A percentile compares a stretch with the other conserved stretches of the same genome.
Conservation (phyloP, 1,140 invertebrate species). For the Holotrichia oblita region DNA sequence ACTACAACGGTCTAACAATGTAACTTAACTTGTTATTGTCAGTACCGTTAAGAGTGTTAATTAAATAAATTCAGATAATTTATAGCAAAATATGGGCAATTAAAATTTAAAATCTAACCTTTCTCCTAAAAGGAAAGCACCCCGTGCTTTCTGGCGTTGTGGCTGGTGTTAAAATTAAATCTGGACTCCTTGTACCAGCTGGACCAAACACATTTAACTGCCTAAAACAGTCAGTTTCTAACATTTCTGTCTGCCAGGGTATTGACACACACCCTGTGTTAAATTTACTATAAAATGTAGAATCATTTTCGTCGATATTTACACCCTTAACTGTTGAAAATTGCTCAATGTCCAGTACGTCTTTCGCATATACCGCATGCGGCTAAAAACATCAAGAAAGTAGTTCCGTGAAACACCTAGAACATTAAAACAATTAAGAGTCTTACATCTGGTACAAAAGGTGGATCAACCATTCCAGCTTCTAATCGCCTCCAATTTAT, state of each 20-base stretch:
- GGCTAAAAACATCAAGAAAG: slow-evolving; percentile 73
- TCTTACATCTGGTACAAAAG: slow-evolving; percentile 96
- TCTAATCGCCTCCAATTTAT: slow-evolving; percentile 97
- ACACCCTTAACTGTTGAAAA: slow-evolving; percentile 99
- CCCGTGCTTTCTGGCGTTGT: slow-evolving; percentile 81
- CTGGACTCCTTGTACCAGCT: slow-evolving; percentile 78
- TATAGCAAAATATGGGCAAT: no score
- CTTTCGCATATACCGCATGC: slow-evolving; percentile 99
- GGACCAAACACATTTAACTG: slow-evolving; percentile 93
- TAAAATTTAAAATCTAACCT: no score
- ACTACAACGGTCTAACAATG: no score
- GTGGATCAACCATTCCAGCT: slow-evolving; percentile 94
- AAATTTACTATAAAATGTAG: slow-evolving; percentile 98
- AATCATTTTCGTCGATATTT: slow-evolving; percentile 95
- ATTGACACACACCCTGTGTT: slow-evolving; percentile 99
- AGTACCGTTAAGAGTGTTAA: no score
- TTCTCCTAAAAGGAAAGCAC: slow-evolving; percentile 89
- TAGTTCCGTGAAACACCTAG: neutral
- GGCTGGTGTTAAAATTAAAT: slow-evolving; percentile 83
- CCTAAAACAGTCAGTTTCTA: slow-evolving; percentile 95
- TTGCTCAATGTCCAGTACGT: slow-evolving; percentile 99
- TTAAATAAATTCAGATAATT: no score
- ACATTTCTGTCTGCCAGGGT: slow-evolving; percentile 99
- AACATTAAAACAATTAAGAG: neutral
- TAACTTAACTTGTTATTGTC: no score